Conservation (phyloP, 1,140 invertebrate species). For the Lepidostoma basale region DNA sequence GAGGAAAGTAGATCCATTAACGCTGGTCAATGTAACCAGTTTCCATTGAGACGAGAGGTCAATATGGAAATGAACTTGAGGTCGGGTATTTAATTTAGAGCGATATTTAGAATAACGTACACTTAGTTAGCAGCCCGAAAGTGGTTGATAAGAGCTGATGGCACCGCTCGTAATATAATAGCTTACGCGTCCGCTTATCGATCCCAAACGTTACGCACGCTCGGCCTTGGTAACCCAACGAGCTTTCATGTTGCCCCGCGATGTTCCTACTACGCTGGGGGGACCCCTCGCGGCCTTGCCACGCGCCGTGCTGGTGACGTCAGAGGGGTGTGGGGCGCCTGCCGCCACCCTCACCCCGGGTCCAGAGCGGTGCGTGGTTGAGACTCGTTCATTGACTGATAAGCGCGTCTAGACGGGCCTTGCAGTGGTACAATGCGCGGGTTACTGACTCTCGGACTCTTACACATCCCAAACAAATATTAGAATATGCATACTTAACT, state of each 20-base stretch:
- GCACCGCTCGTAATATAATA: background rate
- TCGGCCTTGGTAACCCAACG: conserved; percentile 16
- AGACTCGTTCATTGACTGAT: conserved; percentile 27
- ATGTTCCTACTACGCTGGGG: conserved; percentile 18
- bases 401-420: conserved; percentile 9
- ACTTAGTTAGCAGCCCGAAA: too few species aligned
- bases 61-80: conserved; percentile 24
- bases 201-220: conserved; percentile 26
- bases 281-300: conserved; percentile 8
- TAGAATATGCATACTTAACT: background rate
- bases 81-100: conserved; percentile 13
- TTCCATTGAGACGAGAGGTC: conserved; percentile 33
- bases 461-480: background rate
- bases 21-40: conserved; percentile 28
- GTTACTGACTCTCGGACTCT: background rate
- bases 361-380: conserved; percentile 12
- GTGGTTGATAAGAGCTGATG: background rate
- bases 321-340: conserved; percentile 1
- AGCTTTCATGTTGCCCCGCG: conserved; percentile 26
- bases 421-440: background rate
- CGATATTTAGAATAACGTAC: too few species aligned
- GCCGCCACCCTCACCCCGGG: background rate
- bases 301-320: conserved; percentile 9
- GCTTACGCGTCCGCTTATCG: conserved; percentile 17
- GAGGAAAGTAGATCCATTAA: conserved; percentile 34